A percentile compares a stretch with the other conserved stretches of the same genome.
Conservation (phyloP, 2,888 invertebrate species). For the Caenorhabditis sp. region DNA sequence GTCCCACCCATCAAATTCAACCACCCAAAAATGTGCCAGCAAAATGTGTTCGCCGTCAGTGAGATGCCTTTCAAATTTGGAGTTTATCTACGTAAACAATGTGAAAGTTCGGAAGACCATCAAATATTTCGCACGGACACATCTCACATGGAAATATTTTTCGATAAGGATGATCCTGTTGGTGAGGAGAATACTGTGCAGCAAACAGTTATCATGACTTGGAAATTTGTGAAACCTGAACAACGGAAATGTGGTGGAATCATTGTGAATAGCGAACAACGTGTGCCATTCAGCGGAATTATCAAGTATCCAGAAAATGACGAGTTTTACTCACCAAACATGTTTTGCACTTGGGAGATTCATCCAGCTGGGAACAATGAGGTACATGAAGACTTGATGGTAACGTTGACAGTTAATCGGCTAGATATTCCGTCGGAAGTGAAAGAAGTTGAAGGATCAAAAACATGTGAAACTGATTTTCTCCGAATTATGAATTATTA, state of each 20-base stretch:
- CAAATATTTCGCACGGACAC: no score
- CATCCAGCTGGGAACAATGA: neutral
- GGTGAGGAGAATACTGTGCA: no score
- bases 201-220: no score
- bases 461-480: neutral
- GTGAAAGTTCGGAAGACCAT: no score
- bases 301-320: neutral
- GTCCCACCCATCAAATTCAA: neutral
- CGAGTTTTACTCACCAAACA: neutral
- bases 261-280: neutral
- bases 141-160: no score
- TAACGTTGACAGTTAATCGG: neutral
- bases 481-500: neutral
- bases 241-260: neutral
- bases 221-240: neutral
- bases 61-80: no score
- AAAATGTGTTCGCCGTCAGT: no score
- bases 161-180: no score
- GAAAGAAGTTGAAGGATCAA: neutral
- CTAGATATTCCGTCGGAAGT: neutral
- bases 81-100: no score
- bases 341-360: neutral
- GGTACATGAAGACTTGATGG: neutral
- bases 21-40: no score
- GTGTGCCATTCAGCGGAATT: neutral